Percentiles rank a stretch among this genome's conserved stretches.
These are phyloP conservation scores for Penaeus japonicus DNA, from an alignment of 1,140 invertebrate species.

Conservation along the genomic window DNA sequence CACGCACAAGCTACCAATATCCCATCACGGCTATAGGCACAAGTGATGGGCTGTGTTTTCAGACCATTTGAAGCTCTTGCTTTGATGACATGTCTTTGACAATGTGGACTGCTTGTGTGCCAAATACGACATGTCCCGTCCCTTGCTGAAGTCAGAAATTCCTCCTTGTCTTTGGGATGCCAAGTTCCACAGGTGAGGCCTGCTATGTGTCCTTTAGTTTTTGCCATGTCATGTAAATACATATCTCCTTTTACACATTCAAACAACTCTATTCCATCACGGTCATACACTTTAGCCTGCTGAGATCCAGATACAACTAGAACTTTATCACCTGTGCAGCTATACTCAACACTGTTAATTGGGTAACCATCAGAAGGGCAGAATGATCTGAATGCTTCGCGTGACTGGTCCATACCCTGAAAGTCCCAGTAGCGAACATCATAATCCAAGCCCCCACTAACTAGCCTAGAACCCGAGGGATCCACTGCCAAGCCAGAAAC, in stretches of 20 bases:
- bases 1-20: slow-evolving; percentile 90
- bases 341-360: slow-evolving; percentile 90
- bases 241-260: slow-evolving; percentile 95
- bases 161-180: slow-evolving; percentile 90
- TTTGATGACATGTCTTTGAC: slow-evolving; percentile 88
- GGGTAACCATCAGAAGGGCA: slow-evolving; percentile 74
- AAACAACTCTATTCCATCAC: slow-evolving; percentile 94
- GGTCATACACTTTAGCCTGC: slow-evolving; percentile 90
- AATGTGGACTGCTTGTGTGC: slow-evolving; percentile 77
- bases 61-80: slow-evolving; percentile 86
- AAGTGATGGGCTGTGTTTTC: slow-evolving; percentile 86
- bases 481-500: slow-evolving; percentile 89
- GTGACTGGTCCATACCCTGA: slow-evolving; percentile 92
- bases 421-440: slow-evolving; percentile 98
- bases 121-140: slow-evolving; percentile 92
- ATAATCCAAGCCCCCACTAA: slow-evolving; percentile 84
- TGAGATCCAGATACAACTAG: slow-evolving; percentile 89
- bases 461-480: slow-evolving; percentile 88
- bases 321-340: slow-evolving; percentile 91
- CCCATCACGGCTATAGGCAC: slow-evolving; percentile 86
- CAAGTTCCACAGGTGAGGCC: slow-evolving; percentile 90
- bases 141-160: slow-evolving; percentile 93
- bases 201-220: slow-evolving; percentile 95
- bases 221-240: slow-evolving; percentile 92
- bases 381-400: slow-evolving; percentile 83